These are phyloP conservation scores for Micrastur ruficollis DNA, from an alignment of 2,797 vertebrate species.

Conservation along the genomic window DNA sequence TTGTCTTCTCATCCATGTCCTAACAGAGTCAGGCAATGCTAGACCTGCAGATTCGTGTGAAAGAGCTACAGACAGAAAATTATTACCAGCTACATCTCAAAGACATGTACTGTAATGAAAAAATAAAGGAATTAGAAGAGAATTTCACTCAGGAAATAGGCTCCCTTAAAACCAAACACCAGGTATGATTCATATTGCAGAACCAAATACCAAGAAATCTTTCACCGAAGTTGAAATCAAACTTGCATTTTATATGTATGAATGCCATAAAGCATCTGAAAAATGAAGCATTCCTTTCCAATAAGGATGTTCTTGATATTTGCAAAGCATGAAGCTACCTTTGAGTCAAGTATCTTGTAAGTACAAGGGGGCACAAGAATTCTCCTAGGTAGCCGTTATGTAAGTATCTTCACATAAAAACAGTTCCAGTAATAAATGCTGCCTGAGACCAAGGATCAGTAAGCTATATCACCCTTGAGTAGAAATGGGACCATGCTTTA, in stretches of 20 bases:
- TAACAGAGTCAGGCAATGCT: slow-evolving; percentile 83
- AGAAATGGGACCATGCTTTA: not conserved
- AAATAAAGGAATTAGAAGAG: slow-evolving; percentile 86
- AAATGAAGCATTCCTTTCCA: not conserved
- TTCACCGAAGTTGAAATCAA: not conserved
- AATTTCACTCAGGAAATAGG: slow-evolving; percentile 85
- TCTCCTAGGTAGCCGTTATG: not conserved
- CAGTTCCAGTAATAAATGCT: not conserved
- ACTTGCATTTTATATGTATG: not conserved
- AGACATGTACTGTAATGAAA: slow-evolving; percentile 88
- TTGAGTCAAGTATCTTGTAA: not conserved
- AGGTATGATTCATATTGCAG: slow-evolving; percentile 76
- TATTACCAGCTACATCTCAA: slow-evolving; percentile 89
- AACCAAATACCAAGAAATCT: not conserved
- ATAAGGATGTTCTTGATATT: not conserved
- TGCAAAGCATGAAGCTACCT: not conserved
- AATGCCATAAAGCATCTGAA: not conserved
- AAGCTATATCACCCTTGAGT: not conserved
- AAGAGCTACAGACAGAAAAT: slow-evolving; percentile 90
- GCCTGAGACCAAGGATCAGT: not conserved
- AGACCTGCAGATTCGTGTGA: slow-evolving; percentile 86
- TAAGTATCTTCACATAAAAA: not conserved
- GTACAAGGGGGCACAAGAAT: not conserved
- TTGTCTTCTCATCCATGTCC: not conserved
- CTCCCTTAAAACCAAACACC: slow-evolving; percentile 80